phyloP scores from a whole-genome alignment of 2,113 vertebrate genomes.

The Apodemus speciosus region DNA sequence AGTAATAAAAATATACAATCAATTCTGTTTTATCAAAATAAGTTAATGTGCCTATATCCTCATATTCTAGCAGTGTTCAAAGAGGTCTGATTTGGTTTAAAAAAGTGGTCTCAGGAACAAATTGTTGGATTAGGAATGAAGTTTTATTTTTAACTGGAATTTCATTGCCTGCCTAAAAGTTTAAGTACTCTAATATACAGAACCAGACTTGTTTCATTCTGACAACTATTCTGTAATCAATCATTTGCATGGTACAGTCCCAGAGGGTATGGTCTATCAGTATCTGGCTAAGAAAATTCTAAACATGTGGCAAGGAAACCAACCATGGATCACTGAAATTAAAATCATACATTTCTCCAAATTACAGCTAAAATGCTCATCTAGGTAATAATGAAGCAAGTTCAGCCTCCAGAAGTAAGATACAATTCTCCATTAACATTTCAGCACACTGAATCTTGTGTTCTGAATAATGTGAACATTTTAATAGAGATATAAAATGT shows the following conservation, averaged over 20 bases:
- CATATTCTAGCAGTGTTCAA: slow-evolving; percentile 2
- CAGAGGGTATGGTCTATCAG: slow-evolving; percentile 32
- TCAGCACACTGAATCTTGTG: slow-evolving; percentile 7
- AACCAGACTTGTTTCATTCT: slow-evolving; percentile 59
- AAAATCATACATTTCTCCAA: slow-evolving; percentile 69
- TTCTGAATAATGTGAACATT: not conserved
- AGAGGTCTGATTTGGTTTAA: not conserved
- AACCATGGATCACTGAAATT: slow-evolving; percentile 69
- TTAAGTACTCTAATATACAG: slow-evolving; percentile 51
- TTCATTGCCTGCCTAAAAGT: slow-evolving; percentile 4
- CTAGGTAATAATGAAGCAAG: slow-evolving; percentile 59
- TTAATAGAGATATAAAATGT: not conserved
- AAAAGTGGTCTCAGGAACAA: slow-evolving; percentile 12
- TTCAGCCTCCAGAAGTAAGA: slow-evolving; percentile 26
- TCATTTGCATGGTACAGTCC: slow-evolving; percentile 62
- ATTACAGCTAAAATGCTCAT: slow-evolving; percentile 64
- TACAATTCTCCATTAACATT: slow-evolving; percentile 24
- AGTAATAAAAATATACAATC: slow-evolving; percentile 47
- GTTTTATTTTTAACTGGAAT: slow-evolving; percentile 34
- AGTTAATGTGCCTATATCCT: not conserved
- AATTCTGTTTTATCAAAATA: slow-evolving; percentile 59
- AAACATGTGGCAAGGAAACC: slow-evolving; percentile 75
- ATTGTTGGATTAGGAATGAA: slow-evolving; percentile 34
- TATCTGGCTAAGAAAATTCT: slow-evolving; percentile 70
- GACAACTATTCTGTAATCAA: slow-evolving; percentile 57